Percentiles rank a stretch among this genome's conserved stretches.
Conservation (phyloP, 2,888 invertebrate genomes). For the Mesodorylaimus sp. region DNA sequence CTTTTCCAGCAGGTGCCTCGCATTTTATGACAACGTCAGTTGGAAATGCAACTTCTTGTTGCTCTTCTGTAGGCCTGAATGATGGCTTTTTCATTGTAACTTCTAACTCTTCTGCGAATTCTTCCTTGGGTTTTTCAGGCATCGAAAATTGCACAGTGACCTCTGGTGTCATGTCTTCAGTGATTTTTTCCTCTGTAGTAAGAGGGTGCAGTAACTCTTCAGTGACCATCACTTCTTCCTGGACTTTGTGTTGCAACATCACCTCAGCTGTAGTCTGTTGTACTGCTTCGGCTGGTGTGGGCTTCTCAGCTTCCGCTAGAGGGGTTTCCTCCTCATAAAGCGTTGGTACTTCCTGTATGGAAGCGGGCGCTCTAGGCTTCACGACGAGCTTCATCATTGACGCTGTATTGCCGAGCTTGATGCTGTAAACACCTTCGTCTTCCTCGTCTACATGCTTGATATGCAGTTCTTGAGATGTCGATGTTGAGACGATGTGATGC, state of each 20-base stretch:
- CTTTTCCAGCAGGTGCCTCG: neutral
- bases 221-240: too few species aligned
- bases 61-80: neutral
- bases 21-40: neutral
- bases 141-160: neutral
- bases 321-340: too few species aligned
- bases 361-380: neutral
- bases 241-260: too few species aligned
- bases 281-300: too few species aligned
- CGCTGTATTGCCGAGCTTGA: neutral
- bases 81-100: neutral
- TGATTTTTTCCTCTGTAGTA: neutral
- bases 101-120: neutral
- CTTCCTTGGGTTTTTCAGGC: neutral
- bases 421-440: neutral
- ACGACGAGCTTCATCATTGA: neutral
- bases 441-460: neutral
- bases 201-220: too few species aligned
- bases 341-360: too few species aligned
- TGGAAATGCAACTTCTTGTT: neutral
- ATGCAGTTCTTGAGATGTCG: slow-evolving; percentile 34
- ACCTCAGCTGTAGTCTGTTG: too few species aligned
- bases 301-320: too few species aligned
- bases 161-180: neutral
- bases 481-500: neutral